phyloP scores from a whole-genome alignment of 1,140 invertebrate species.

The Zaprionus ornatus region DNA sequence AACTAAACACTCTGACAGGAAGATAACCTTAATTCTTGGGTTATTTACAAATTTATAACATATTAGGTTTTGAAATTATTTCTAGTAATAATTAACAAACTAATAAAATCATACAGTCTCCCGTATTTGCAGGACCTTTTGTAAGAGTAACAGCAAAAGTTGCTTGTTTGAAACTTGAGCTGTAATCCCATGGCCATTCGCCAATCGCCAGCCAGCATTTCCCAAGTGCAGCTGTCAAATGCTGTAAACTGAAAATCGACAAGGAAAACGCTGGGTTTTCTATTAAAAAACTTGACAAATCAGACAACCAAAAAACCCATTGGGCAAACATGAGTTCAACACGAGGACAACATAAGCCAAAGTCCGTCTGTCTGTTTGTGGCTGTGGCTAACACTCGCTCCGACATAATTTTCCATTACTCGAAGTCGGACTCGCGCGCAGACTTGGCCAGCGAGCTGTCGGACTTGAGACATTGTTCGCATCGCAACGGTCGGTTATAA shows the following conservation, averaged over 20 bases:
- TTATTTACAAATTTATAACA: too few species aligned
- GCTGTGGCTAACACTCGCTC: conserved; percentile 27
- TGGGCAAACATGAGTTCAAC: conserved; percentile 31
- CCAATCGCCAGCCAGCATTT: not conserved
- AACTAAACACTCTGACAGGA: not conserved
- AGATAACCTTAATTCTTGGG: too few species aligned
- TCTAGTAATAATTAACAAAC: too few species aligned
- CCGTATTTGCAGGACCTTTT: not conserved
- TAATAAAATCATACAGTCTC: not conserved
- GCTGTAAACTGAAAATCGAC: conserved; percentile 39
- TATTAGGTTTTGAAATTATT: too few species aligned
- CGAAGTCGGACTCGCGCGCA: conserved; percentile 5
- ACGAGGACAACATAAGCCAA: conserved; percentile 49
- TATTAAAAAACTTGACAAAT: conserved; percentile 40
- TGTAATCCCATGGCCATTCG: conserved; percentile 1
- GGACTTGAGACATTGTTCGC: conserved; percentile 18
- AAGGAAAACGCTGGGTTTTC: conserved; percentile 24
- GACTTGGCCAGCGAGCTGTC: conserved; percentile 22
- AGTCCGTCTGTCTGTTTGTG: conserved; percentile 11
- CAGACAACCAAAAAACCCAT: conserved; percentile 18
- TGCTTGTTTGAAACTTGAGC: not conserved
- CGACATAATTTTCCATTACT: conserved; percentile 70
- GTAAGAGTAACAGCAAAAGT: not conserved
- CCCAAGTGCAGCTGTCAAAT: conserved; percentile 36
- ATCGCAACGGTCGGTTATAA: conserved; percentile 41